Conservation (phyloP, 2,797 vertebrate species). For the Sebastolobus alascanus region DNA sequence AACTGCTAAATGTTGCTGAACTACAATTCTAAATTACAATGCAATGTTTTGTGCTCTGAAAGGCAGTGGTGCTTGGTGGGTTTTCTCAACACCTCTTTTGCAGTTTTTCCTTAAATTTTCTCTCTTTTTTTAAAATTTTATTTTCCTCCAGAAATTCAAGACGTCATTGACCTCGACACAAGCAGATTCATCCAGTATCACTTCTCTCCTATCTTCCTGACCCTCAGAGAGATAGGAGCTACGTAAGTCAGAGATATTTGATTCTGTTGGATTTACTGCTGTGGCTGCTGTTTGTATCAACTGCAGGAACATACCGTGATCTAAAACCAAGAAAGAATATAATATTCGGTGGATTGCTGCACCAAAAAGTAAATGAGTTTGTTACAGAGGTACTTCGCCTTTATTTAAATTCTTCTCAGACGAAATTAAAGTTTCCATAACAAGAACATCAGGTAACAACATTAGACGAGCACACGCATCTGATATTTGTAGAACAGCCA, state of each 20-base stretch:
- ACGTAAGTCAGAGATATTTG: conserved; percentile 79
- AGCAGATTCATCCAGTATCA: conserved; percentile 93
- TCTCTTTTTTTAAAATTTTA: not conserved
- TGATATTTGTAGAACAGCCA: no score
- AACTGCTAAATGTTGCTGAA: not conserved
- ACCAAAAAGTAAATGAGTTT: no score
- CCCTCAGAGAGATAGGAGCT: conserved; percentile 90
- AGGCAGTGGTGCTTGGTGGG: not conserved
- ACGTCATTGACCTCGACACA: conserved; percentile 83
- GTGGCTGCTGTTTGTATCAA: no score
- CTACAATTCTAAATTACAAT: no score
- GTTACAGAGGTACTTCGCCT: no score
- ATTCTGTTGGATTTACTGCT: not conserved
- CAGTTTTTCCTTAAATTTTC: not conserved
- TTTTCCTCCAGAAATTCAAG: conserved; percentile 76
- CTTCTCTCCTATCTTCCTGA: conserved; percentile 91
- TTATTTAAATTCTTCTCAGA: no score
- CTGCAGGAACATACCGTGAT: no score
- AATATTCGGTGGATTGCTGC: no score
- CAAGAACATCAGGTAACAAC: no score
- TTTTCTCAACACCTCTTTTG: not conserved
- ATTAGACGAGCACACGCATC: fast-evolving
- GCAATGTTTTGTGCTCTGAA: not conserved
- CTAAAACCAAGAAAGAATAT: no score
- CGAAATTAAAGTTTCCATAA: no score